Evolutionary conservation across 2,797 vertebrate genomes (phyloP).

Genomic region (Acanthornis magna): DNA sequence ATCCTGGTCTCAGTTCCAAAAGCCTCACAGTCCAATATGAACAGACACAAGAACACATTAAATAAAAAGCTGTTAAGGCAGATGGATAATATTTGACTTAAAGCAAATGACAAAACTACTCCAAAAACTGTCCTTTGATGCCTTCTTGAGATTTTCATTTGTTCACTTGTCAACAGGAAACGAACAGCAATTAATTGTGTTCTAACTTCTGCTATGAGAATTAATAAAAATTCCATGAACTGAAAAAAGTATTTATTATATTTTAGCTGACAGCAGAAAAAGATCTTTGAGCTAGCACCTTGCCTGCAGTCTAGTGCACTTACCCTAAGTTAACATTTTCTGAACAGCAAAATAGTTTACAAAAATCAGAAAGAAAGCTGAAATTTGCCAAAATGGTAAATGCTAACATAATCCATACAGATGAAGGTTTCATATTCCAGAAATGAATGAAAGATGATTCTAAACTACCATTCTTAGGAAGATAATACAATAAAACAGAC

Average conservation of each 20-base stretch:
- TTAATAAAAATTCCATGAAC: not conserved
- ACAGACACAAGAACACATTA: not conserved
- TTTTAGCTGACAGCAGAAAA: not conserved
- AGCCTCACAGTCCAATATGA: not conserved
- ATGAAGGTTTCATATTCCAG: not conserved
- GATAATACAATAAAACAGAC: not conserved
- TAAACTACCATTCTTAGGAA: not conserved
- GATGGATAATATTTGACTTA: not conserved
- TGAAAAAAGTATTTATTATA: not conserved
- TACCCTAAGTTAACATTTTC: not conserved
- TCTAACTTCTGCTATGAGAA: not conserved
- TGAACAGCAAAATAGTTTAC: not conserved
- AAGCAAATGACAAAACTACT: not conserved
- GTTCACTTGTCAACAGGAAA: not conserved
- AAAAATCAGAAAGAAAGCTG: not conserved
- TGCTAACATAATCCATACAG: not conserved
- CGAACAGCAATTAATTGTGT: not conserved
- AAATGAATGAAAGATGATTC: not conserved
- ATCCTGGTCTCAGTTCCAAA: not conserved
- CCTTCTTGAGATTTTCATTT: not conserved
- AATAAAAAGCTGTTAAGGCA: not conserved
- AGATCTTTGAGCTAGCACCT: not conserved
- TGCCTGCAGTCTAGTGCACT: not conserved
- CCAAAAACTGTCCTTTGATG: not conserved
- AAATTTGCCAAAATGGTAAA: not conserved